Evolutionary conservation across 2,797 vertebrate species (phyloP).

Genomic region (Danio aesculapii): DNA sequence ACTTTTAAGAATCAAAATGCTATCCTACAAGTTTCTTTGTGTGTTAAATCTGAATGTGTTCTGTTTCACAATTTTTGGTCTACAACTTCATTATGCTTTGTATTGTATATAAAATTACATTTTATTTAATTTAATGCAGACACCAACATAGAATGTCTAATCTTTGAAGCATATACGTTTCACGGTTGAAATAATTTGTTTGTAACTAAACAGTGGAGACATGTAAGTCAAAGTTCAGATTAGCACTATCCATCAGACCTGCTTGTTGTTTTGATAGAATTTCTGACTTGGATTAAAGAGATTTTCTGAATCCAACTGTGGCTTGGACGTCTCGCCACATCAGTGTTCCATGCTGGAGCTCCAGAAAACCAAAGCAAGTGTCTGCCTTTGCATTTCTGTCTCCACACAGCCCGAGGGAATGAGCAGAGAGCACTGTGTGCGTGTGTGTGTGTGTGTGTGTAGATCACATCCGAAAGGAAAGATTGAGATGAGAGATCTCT

Average conservation of each 20-base stretch:
- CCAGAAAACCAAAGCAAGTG: conserved; percentile 15
- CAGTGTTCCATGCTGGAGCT: conserved; percentile 14
- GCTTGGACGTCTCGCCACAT: conserved; percentile 37
- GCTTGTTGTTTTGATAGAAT: conserved; percentile 41
- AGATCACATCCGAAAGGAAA: conserved; percentile 36
- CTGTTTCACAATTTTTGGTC: too few species aligned
- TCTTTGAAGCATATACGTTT: too few species aligned
- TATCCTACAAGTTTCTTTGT: too few species aligned
- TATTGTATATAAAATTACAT: too few species aligned
- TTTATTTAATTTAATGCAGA: too few species aligned
- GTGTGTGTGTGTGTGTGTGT: conserved; percentile 57
- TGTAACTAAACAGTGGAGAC: neutral
- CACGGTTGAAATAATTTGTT: neutral
- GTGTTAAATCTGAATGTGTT: too few species aligned
- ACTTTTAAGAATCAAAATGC: too few species aligned
- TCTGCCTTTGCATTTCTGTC: conserved; percentile 29
- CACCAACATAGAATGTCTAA: too few species aligned
- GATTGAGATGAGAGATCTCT: neutral
- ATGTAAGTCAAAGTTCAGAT: conserved; percentile 30
- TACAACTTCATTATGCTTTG: too few species aligned
- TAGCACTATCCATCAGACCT: conserved; percentile 7
- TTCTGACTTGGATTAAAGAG: conserved; percentile 27
- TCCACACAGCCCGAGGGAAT: conserved; percentile 37
- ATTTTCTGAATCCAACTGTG: conserved; percentile 36
- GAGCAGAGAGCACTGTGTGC: conserved; percentile 35